phyloP scores from a whole-genome alignment of 2,113 vertebrate species.

The Gadus macrocephalus region DNA sequence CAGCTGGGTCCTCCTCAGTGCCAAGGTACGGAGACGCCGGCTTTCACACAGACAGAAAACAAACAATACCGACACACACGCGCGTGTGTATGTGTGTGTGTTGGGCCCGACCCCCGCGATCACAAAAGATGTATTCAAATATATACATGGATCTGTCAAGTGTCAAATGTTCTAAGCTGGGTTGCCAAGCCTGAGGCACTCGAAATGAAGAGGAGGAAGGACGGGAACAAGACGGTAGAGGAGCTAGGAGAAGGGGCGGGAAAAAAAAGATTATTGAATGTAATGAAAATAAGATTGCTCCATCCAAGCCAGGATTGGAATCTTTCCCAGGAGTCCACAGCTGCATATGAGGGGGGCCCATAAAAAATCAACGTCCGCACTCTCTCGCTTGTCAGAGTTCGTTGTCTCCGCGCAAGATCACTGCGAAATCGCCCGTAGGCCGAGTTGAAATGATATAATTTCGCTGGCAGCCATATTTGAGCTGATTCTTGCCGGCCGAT shows the following conservation, averaged over 20 bases:
- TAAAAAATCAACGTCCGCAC: background rate
- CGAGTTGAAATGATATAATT: no score
- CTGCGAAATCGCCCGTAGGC: background rate
- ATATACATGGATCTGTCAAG: conserved; percentile 59
- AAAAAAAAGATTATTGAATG: background rate
- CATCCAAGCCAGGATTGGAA: conserved; percentile 1
- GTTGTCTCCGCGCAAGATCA: background rate
- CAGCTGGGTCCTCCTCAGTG: conserved; percentile 62
- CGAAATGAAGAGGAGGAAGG: conserved; percentile 20
- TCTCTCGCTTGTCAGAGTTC: background rate
- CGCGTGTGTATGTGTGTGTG: conserved; percentile 2
- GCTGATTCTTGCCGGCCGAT: background rate
- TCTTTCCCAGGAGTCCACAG: background rate
- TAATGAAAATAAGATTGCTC: background rate
- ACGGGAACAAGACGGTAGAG: no score
- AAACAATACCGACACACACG: conserved; percentile 21
- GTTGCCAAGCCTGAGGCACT: conserved; percentile 25
- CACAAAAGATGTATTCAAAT: conserved; percentile 54
- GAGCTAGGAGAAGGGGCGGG: background rate
- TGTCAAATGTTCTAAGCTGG: conserved; percentile 59
- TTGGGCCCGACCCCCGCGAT: no score
- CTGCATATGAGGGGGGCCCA: background rate
- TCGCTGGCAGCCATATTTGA: background rate
- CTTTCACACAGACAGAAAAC: background rate
- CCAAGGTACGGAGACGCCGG: conserved; percentile 27